Evolutionary conservation across 37 sponge, comb jelly and placozoan genomes (phyloP).

Genomic region (Spongilla lacustris): DNA sequence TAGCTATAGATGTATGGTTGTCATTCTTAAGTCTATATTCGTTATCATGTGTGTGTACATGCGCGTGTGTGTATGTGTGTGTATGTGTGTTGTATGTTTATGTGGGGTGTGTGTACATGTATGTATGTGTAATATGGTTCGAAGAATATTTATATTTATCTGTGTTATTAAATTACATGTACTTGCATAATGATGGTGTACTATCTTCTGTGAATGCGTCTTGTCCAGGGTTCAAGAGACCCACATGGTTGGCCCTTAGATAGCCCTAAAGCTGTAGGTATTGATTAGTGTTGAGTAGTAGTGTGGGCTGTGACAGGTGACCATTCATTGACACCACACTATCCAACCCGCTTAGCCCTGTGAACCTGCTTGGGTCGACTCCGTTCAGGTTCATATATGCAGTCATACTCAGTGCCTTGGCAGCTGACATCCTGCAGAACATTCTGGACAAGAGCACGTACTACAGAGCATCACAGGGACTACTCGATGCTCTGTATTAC

Average conservation of each 20-base stretch:
- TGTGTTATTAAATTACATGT: too few relatives aligned
- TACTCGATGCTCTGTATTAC: slow-evolving; percentile 22
- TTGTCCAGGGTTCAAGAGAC: too few relatives aligned
- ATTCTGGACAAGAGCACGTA: slow-evolving; percentile 16
- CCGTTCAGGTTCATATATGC: slow-evolving; percentile 30
- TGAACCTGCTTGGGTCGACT: slow-evolving; percentile 20
- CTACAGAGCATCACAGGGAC: not conserved
- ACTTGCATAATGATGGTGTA: too few relatives aligned
- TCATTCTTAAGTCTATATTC: too few relatives aligned
- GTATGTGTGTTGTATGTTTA: too few relatives aligned
- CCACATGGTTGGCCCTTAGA: too few relatives aligned
- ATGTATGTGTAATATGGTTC: too few relatives aligned
- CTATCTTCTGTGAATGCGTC: too few relatives aligned
- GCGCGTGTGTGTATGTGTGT: not conserved
- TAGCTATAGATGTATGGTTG: too few relatives aligned
- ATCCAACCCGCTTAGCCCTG: slow-evolving; percentile 11
- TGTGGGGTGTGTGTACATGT: too few relatives aligned
- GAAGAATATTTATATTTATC: too few relatives aligned
- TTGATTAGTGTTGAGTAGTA: not conserved
- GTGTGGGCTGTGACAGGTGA: not conserved
- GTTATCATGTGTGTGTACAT: slow-evolving; percentile 12
- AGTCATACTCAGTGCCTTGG: slow-evolving; percentile 39
- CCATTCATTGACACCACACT: not conserved
- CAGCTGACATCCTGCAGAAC: slow-evolving; percentile 31
- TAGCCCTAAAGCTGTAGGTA: too few relatives aligned